Conservation (phyloP, 2,113 vertebrate genomes). For the Bubalus kerabau region DNA sequence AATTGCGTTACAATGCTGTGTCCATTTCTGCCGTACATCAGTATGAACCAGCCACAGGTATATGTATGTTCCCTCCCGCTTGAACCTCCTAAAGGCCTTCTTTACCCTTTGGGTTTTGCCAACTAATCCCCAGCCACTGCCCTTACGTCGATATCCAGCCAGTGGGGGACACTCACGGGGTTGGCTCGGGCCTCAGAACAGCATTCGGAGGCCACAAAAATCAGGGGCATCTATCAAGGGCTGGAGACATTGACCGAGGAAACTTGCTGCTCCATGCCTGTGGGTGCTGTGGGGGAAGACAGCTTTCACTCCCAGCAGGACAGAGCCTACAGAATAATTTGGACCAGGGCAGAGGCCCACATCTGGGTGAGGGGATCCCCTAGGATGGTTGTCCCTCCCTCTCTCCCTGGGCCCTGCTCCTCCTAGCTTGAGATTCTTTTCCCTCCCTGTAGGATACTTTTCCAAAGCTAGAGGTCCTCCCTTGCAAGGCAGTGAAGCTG, state of each 20-base stretch:
- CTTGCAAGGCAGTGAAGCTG: neutral
- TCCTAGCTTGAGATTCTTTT: neutral
- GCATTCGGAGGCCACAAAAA: neutral
- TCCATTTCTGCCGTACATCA: neutral
- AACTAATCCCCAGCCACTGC: neutral
- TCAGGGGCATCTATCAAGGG: neutral
- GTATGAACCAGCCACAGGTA: neutral
- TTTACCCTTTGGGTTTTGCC: neutral
- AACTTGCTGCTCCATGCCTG: neutral
- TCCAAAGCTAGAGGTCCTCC: neutral
- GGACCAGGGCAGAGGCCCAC: neutral
- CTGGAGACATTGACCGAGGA: neutral
- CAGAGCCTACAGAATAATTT: neutral
- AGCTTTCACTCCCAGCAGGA: neutral
- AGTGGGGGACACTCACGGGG: too few species aligned
- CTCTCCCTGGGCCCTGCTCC: neutral
- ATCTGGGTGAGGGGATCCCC: neutral
- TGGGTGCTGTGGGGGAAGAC: neutral
- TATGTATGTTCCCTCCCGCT: neutral
- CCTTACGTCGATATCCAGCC: neutral
- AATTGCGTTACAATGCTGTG: neutral
- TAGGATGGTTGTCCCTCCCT: neutral
- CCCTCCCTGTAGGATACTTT: neutral
- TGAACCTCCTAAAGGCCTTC: neutral
- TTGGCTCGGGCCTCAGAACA: neutral